A percentile compares a stretch with the other conserved stretches of the same genome.
Evolutionary conservation across 2,797 vertebrate species (phyloP).

Genomic region (Ctenopoma multispine): DNA sequence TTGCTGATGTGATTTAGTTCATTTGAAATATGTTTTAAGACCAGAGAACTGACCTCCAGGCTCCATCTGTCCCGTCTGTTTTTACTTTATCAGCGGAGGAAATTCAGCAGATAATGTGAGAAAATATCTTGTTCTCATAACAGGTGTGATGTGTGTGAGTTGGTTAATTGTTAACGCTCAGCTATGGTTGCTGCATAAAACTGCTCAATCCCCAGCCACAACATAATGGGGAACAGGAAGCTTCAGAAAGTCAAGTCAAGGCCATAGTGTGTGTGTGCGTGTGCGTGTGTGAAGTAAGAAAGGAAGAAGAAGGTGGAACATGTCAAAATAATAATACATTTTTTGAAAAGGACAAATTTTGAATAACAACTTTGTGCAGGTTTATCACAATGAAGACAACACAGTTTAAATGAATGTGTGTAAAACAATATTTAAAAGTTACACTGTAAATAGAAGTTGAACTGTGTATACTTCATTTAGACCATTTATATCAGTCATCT

Average conservation of each 20-base stretch:
- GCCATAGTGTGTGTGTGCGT: not conserved
- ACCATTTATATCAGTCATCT: no score
- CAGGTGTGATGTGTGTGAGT: conserved; percentile 13
- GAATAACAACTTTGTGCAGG: not conserved
- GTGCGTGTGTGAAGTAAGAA: not conserved
- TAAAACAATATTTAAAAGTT: not conserved
- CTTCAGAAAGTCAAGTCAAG: not conserved
- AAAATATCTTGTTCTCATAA: not conserved
- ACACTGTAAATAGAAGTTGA: no score
- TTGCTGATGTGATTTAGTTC: not conserved
- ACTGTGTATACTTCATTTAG: no score
- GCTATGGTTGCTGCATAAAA: not conserved
- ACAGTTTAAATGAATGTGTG: not conserved
- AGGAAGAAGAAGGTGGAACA: not conserved
- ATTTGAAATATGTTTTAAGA: not conserved
- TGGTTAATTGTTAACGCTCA: not conserved
- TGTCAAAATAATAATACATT: not conserved
- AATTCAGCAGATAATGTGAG: conserved; percentile 6
- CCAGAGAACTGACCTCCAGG: not conserved
- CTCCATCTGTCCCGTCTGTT: not conserved
- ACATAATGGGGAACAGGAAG: conserved; percentile 22
- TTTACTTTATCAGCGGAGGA: conserved; percentile 1
- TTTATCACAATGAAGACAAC: not conserved
- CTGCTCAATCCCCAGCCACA: conserved; percentile 10
- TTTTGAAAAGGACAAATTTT: not conserved